phyloP scores from a whole-genome alignment of 2,113 vertebrate species.

The Puntigrus tetrazona region DNA sequence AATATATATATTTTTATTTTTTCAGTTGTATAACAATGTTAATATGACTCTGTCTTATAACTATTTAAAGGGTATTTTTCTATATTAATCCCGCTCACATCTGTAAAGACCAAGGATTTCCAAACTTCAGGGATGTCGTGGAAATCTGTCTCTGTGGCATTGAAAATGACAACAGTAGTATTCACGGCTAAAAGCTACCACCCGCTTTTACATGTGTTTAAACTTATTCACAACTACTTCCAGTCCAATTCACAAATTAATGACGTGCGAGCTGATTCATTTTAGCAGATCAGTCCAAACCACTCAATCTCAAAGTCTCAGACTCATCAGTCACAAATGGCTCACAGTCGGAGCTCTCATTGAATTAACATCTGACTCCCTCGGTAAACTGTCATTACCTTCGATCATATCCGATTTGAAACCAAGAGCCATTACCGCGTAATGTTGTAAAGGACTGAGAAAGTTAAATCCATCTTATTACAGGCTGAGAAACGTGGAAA shows the following conservation, averaged over 20 bases:
- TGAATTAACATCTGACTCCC: background rate
- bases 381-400: background rate
- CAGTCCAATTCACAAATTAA: background rate
- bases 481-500: background rate
- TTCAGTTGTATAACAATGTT: background rate
- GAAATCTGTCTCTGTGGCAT: background rate
- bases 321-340: conserved; percentile 10
- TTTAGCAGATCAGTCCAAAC: background rate
- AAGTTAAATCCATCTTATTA: background rate
- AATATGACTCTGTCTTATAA: background rate
- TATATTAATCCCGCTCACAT: no score
- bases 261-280: background rate
- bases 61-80: no score
- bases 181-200: background rate
- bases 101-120: no score
- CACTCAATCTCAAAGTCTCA: background rate
- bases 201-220: background rate
- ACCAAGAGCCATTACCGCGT: background rate
- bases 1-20: background rate
- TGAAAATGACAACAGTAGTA: background rate
- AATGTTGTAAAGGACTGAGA: background rate
- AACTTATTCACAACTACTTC: background rate
- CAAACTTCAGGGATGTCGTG: background rate
- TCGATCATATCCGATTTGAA: background rate
- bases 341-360: background rate